phyloP scores from a whole-genome alignment of 2,888 invertebrate genomes.

The Philhelius pedissequus region DNA sequence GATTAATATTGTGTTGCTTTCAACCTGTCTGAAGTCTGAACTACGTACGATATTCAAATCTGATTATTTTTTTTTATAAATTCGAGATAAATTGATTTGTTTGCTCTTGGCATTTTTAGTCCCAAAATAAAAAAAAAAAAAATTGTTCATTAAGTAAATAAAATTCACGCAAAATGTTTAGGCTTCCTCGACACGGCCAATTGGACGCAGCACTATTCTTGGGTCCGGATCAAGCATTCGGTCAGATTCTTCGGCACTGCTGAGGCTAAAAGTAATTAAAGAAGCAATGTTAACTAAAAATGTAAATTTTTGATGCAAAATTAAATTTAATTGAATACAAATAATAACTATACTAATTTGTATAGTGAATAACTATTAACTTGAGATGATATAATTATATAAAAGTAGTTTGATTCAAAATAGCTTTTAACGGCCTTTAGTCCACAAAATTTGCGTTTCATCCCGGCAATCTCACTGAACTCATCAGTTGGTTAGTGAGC shows the following conservation, averaged over 20 bases:
- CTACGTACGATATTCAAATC: constrained; percentile 14
- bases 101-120: constrained; percentile 39
- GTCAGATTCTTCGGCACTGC: constrained; percentile 87
- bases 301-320: neutral
- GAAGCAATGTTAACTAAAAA: neutral
- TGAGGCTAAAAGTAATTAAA: constrained; percentile 78
- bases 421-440: no score
- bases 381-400: no score
- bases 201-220: constrained; percentile 83
- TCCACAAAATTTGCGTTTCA: no score
- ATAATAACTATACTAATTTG: no score
- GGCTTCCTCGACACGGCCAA: constrained; percentile 82
- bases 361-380: no score
- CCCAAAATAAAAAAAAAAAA: constrained; percentile 20
- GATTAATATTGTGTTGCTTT: constrained; percentile 13
- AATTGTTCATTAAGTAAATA: constrained; percentile 26
- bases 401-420: no score
- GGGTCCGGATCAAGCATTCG: constrained; percentile 88
- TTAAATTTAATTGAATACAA: no score
- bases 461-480: no score
- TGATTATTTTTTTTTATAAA: constrained; percentile 31
- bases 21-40: constrained; percentile 8
- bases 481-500: no score
- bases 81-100: constrained; percentile 57
- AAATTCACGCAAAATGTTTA: constrained; percentile 69